Base-by-base conservation (phyloP, 2,797 vertebrate species). In the Australoheros facetus region DNA sequence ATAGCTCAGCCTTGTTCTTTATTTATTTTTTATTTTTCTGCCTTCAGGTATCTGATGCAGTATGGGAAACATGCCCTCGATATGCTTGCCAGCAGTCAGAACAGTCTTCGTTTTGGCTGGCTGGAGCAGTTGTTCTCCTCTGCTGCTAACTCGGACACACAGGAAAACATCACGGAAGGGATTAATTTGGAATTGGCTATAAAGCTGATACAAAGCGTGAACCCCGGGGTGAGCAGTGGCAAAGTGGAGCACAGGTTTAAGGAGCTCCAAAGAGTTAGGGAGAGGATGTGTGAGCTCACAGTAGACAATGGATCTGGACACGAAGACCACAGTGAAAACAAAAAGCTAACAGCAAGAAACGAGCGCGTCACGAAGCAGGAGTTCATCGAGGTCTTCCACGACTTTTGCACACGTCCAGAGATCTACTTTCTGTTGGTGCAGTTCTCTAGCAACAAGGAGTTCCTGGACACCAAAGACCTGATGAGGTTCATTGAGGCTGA, bases 361-460 rank as follows among this genome's bases (percentile, higher is more conserved):
- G 94, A 96, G 69, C 74, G 4, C 1, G 95, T 98, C 81, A 96
- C 95, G 62, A 96, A 96, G 92, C 94, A 96, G 85, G 97, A 99
- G 79, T 98, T 99, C 93, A 95, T 97, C 2, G 96, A 98, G 91
- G 97, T 97, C 89, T 98, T 98, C 89, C 98, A 98, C 60, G 97
- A 98, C 89, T 96, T 98, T 91, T 98, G 98, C 94, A 99, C 98
- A 42, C 96, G 98, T 73, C 97, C 98, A 3, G 98, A 99, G 94
- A 97, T 99, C 91, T 99, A 99, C 93, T 99, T 99, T 85, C 94
- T 99, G 71, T 93, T 99, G 92, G 98, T 99, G 94, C 97, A 98
- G 94, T 98, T 98, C 95, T 98, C 97, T 14, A 98, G 97, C 96
- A 98, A 98, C 97, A 99, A 99, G 93, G 98, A 98, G 94, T 98